Base-by-base conservation (phyloP, 2,113 vertebrate species). In the Eclectus roratus region DNA sequence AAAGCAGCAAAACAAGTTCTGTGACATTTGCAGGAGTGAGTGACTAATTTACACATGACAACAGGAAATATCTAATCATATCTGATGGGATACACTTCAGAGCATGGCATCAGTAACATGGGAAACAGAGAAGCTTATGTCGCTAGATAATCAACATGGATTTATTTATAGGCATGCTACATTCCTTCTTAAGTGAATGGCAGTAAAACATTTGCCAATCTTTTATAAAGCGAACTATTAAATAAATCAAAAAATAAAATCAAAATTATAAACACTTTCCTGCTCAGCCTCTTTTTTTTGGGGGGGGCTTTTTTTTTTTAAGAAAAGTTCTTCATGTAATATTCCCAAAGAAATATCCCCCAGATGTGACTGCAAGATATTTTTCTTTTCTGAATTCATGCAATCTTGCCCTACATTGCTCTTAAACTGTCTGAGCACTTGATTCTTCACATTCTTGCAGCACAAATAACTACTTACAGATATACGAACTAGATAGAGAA, bases 41-140 rank as follows among this genome's bases (percentile, higher is more conserved):
- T 89, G 89, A 95, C 70, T 93, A 89, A 94, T 89, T 91, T 93
- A 83, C 80, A 87, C 66, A 81, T 65, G 80, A 79, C 55, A 89
- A 81, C 65, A 85, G 91, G 72, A 94, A 94, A 87, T 86, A 86
- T 28, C 72, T 93, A 94, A 91, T 90, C 33, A 55, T 58, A 70
- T 64, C 87, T 94, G 66, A 93, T 87, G 65, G 86, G 61, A 89
- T 79, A 47, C 27, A 64, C 55, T 85, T 92, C 47, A 92, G 61
- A 68, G 47, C 55, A 68, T 49, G 72, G 24, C 50, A 79, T 81
- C 65, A 47, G 49, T 81, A 77, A 52, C 61, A 94, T 41, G 53
- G 64, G 50, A 95, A 73, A 89, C 65, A 86, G 39, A 91, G 63
- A 71, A 68, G 25, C 35, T 89, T 72, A 81, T 60, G 29, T 31